Evolutionary conservation across 2,888 invertebrate species (phyloP), one percentile per base, ranked within the genome.

Genomic region (Masnerella sp.): DNA sequence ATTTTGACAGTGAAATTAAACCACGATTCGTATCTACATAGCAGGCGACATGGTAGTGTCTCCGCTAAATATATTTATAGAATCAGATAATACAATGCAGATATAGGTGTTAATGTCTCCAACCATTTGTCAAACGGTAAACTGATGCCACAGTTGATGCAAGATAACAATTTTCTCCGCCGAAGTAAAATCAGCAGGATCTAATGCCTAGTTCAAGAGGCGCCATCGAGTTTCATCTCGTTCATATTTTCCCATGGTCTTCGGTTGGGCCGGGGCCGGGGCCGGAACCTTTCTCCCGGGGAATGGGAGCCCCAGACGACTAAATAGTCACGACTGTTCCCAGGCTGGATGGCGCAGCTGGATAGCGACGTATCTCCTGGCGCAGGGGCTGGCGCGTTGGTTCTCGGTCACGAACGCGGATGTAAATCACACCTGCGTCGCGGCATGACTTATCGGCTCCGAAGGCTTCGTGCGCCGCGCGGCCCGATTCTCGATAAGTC

Each of bases 401-500:
- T 12, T 28, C 25, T 40, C 8, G 56, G 62, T 58, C 64, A 70
- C 64, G 70, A 64, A 70, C 49, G 51, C 67, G 67, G 73, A 73
- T 62, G 67, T 61, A 59, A 62, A 67, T 65, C 73, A 61, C 73
- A 67, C 67, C 49, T 58, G 61, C 40, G 52, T 52, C 34, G 7
- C 61, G 51, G 42, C 62, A 45, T 61, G 67, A 68, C 67, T 73
- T 73, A 72, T 72, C 59, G 61, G 18, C 28, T 17, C 59, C 61
- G 67, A 67, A 61, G 51, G 59, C 34, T 51, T 18, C 65, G 43
- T 59, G 65, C 51, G 43, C 42, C 38, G 56, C n/a, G 42, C 58
- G 64, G 58, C 12, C 34, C 17, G 74, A 69, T 72, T 73, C 58
- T 71, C 77, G 77, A 76, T 77, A 78, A 77, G 71, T 70, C 40